Percentiles rank a stretch among this genome's conserved stretches.
Conservation (phyloP, 1,140 invertebrate species). For the Penaeus vannamei region DNA sequence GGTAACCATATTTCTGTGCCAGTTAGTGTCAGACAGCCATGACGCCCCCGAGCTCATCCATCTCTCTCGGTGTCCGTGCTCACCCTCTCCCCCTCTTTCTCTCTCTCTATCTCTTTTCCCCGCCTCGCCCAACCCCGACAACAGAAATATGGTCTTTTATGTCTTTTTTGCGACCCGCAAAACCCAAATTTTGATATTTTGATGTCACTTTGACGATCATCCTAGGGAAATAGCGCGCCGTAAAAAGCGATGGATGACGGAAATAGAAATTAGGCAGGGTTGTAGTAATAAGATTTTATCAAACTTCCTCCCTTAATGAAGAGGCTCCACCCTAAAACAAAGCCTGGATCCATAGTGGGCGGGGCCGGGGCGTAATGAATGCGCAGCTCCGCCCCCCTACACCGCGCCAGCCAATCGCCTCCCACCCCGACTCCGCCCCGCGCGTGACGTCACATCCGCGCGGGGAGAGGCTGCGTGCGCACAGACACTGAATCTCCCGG, state of each 20-base stretch:
- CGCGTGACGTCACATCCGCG: constrained; percentile 1
- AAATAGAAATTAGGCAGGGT: constrained; percentile 63
- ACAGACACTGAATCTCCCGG: constrained; percentile 25
- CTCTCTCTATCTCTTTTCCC: constrained; percentile 7
- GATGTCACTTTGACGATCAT: constrained; percentile 58
- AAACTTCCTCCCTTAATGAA: constrained; percentile 65
- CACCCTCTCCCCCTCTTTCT: background rate
- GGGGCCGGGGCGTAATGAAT: constrained; percentile 42
- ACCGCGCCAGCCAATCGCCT: background rate
- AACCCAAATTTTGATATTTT: constrained; percentile 56
- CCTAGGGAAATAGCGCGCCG: constrained; percentile 29
- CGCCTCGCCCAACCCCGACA: constrained; percentile 1
- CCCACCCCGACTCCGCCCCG: constrained; percentile 12
- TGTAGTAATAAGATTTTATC: constrained; percentile 56
- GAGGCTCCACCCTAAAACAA: constrained; percentile 60
- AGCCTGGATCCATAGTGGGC: constrained; percentile 41
- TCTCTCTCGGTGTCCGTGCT: background rate
- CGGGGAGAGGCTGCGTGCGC: constrained; percentile 48
- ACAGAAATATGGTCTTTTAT: constrained; percentile 5
- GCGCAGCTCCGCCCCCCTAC: constrained; percentile 12
- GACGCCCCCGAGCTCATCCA: constrained; percentile 27
- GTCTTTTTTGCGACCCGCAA: constrained; percentile 6
- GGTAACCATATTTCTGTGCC: constrained; percentile 47
- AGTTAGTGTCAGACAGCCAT: constrained; percentile 40
- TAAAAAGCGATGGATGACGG: constrained; percentile 52